A percentile compares a stretch with the other conserved stretches of the same genome.
phyloP scores from a whole-genome alignment of 2,888 invertebrate genomes.

The Ernsta delagoae region DNA sequence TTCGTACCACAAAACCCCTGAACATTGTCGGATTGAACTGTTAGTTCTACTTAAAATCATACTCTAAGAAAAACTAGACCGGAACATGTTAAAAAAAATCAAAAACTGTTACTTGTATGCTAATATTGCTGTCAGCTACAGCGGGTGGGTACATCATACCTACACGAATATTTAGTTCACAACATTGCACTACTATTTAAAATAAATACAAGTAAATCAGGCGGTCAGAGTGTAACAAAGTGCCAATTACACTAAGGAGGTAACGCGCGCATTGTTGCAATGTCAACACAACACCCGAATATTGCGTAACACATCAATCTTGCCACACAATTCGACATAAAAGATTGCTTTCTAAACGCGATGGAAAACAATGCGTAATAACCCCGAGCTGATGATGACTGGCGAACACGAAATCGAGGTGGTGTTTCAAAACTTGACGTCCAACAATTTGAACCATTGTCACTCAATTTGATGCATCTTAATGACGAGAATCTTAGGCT shows the following conservation, averaged over 20 bases:
- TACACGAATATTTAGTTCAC: too few species aligned
- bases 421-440: background rate
- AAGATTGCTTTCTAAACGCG: constrained; percentile 33
- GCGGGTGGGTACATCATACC: too few species aligned
- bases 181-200: too few species aligned
- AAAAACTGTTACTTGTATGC: too few species aligned
- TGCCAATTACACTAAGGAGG: constrained; percentile 21
- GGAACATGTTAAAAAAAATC: too few species aligned
- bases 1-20: too few species aligned
- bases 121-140: too few species aligned
- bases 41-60: too few species aligned
- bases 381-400: constrained; percentile 22
- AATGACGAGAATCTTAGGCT: background rate
- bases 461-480: background rate
- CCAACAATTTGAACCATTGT: constrained; percentile 1
- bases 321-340: constrained; percentile 30
- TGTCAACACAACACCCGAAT: constrained; percentile 11
- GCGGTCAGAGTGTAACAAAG: too few species aligned
- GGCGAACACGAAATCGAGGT: constrained; percentile 13
- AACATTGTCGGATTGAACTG: too few species aligned
- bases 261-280: constrained; percentile 22
- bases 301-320: constrained; percentile 21
- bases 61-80: too few species aligned
- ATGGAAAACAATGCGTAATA: constrained; percentile 32
- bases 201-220: background rate